Percentiles rank a stretch among this genome's conserved stretches.
Evolutionary conservation across 1,140 invertebrate species (phyloP).

Genomic region (Cyclargus thomasi): DNA sequence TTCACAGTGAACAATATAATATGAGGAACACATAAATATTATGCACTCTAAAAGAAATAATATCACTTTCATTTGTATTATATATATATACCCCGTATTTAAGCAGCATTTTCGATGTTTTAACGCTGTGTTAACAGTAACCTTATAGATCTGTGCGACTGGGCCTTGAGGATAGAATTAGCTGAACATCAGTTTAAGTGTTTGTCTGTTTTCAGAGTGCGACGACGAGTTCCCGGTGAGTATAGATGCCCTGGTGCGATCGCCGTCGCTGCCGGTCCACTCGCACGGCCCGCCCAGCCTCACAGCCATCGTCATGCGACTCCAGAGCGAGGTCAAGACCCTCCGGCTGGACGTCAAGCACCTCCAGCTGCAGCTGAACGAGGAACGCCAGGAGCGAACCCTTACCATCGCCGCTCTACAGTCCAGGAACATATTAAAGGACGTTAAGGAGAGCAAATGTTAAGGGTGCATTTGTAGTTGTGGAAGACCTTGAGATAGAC

Average conservation of each 20-base stretch:
- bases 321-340: constrained; percentile 67
- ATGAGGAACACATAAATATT: too few species aligned
- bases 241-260: constrained; percentile 63
- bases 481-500: too few species aligned
- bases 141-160: too few species aligned
- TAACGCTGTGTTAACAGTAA: too few species aligned
- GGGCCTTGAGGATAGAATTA: too few species aligned
- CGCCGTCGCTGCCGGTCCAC: constrained; percentile 68
- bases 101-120: too few species aligned
- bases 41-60: too few species aligned
- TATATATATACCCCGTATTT: too few species aligned
- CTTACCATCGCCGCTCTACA: constrained; percentile 67
- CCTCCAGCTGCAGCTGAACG: constrained; percentile 60
- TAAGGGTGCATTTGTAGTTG: too few species aligned
- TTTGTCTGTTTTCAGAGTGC: constrained; percentile 62
- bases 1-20: too few species aligned
- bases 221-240: constrained; percentile 58
- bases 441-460: constrained; percentile 73
- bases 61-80: too few species aligned
- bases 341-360: constrained; percentile 65
- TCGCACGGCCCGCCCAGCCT: constrained; percentile 55
- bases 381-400: constrained; percentile 68
- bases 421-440: constrained; percentile 60
- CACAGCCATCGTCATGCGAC: constrained; percentile 64
- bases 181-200: too few species aligned